phyloP scores from a whole-genome alignment of 2,888 invertebrate genomes.

The Eristalis pertinax region DNA sequence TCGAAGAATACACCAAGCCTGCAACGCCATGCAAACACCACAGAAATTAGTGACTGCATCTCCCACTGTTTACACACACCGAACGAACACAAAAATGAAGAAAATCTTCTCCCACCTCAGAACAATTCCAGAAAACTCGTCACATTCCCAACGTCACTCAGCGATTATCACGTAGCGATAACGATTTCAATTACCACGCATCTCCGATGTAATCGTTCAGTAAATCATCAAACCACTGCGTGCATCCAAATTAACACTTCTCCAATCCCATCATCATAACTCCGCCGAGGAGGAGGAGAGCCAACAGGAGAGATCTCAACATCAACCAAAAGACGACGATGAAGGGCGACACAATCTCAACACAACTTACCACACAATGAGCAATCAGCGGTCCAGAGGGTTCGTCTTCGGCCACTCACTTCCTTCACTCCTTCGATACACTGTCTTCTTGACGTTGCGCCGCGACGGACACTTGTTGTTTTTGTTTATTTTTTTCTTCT shows the following conservation, averaged over 20 bases:
- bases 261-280: conserved; percentile 43
- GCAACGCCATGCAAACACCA: no score
- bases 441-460: not conserved
- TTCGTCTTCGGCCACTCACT: not conserved
- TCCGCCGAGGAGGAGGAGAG: not conserved
- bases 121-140: not conserved
- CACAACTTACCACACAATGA: conserved; percentile 57
- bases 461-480: not conserved
- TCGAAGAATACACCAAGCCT: no score
- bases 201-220: not conserved
- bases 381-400: conserved; percentile 35
- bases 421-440: not conserved
- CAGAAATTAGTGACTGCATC: not conserved
- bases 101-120: not conserved
- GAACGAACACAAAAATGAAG: not conserved
- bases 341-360: conserved; percentile 17
- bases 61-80: not conserved
- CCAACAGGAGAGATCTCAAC: not conserved
- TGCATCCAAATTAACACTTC: conserved; percentile 41
- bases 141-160: not conserved
- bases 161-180: not conserved
- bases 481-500: no score
- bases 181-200: conserved; percentile 14
- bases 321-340: not conserved
- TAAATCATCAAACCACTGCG: conserved; percentile 19